Evolutionary conservation across 2,797 vertebrate species (phyloP).

Genomic region (Eutrigla gurnardus): DNA sequence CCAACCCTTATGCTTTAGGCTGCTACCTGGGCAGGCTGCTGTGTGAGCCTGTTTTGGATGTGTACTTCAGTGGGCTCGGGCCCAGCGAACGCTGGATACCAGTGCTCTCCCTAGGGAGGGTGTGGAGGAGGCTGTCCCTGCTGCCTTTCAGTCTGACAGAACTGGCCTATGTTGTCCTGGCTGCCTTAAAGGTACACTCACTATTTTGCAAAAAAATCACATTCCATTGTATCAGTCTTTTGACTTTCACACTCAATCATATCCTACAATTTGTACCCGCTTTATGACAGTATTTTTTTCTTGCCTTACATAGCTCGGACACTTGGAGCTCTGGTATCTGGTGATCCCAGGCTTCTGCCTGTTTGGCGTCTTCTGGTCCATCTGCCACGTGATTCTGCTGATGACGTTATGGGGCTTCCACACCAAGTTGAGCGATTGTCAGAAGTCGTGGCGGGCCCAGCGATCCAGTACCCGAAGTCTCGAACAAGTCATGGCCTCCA

Average conservation of each 20-base stretch:
- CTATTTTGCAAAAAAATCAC: conserved; percentile 6
- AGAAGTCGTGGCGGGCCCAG: conserved; percentile 90
- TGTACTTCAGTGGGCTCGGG: conserved; percentile 95
- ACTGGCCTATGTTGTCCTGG: conserved; percentile 76
- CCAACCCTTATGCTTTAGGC: conserved; percentile 92
- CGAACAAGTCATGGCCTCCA: conserved; percentile 96
- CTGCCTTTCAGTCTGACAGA: conserved; percentile 89
- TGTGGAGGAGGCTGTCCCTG: conserved; percentile 92
- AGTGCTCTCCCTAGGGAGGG: conserved; percentile 89
- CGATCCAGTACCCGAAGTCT: conserved; percentile 88
- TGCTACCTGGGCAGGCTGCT: conserved; percentile 94
- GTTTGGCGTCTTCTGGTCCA: conserved; percentile 96
- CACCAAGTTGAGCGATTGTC: conserved; percentile 95
- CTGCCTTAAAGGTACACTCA: conserved; percentile 76
- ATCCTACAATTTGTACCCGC: not conserved
- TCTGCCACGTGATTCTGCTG: conserved; percentile 94
- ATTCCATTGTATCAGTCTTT: conserved; percentile 11
- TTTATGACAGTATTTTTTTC: not conserved
- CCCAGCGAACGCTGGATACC: conserved; percentile 94
- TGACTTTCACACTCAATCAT: not conserved
- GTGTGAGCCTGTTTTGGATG: conserved; percentile 93
- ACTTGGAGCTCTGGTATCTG: conserved; percentile 95
- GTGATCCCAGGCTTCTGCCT: conserved; percentile 97
- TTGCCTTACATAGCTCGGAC: conserved; percentile 74
- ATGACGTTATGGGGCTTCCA: conserved; percentile 98